These are phyloP conservation scores for Baronia brevicornis DNA, from an alignment of 2,888 invertebrate genomes.

Conservation along the genomic window DNA sequence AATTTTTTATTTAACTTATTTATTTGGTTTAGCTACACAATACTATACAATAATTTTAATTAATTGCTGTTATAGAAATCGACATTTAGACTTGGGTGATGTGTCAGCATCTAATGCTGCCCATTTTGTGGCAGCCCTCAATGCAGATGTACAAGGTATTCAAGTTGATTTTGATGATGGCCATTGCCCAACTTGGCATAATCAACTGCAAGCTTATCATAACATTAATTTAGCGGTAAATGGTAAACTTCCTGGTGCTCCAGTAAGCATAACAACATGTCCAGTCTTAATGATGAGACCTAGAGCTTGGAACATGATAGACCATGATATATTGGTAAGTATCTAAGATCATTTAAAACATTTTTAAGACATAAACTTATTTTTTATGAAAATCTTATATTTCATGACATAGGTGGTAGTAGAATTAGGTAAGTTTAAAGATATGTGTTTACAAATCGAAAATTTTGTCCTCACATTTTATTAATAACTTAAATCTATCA, in stretches of 20 bases:
- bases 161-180: constrained; percentile 84
- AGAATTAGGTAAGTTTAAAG: too few species aligned
- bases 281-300: constrained; percentile 81
- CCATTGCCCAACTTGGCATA: constrained; percentile 83
- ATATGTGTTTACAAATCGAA: too few species aligned
- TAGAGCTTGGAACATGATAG: constrained; percentile 84
- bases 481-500: too few species aligned
- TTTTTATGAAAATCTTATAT: constrained; percentile 2
- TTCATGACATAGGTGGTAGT: too few species aligned
- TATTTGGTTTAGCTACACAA: too few species aligned
- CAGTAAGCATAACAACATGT: constrained; percentile 61
- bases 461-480: too few species aligned
- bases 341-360: background rate
- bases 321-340: constrained; percentile 76
- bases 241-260: constrained; percentile 66
- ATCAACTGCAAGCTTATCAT: constrained; percentile 78
- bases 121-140: constrained; percentile 73
- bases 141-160: constrained; percentile 74
- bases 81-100: constrained; percentile 79
- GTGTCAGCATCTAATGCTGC: constrained; percentile 77
- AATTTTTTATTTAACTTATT: too few species aligned
- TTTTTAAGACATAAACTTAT: background rate
- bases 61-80: constrained; percentile 53
- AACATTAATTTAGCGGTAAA: constrained; percentile 76
- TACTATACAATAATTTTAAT: too few species aligned